Conservation (phyloP, 2,113 vertebrate genomes). For the Nothocercus nigrocapillus region DNA sequence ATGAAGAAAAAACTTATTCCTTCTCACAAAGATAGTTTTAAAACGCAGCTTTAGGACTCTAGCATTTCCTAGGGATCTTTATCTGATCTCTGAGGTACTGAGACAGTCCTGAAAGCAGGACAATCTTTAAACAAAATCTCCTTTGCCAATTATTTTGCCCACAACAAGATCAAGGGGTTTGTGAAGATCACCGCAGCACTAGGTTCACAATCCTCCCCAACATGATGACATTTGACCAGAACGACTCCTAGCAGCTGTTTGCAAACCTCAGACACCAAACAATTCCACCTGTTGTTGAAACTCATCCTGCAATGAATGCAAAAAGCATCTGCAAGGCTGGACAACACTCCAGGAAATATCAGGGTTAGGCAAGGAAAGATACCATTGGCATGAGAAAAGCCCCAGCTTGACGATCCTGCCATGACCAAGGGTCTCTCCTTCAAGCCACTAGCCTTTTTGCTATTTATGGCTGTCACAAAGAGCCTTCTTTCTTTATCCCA, state of each 20-base stretch:
- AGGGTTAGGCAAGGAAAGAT: conserved; percentile 29
- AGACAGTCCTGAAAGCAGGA: background rate
- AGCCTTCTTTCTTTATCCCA: background rate
- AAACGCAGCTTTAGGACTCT: background rate
- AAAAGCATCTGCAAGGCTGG: conserved; percentile 37
- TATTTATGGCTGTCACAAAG: background rate
- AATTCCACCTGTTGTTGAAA: conserved; percentile 76
- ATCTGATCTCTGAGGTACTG: background rate
- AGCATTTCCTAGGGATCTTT: background rate
- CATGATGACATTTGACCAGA: conserved; percentile 12
- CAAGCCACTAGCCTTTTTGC: background rate
- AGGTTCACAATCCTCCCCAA: background rate
- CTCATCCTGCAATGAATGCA: conserved; percentile 45
- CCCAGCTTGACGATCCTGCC: background rate
- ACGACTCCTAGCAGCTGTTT: conserved; percentile 69
- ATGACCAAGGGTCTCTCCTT: background rate
- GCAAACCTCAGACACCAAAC: conserved; percentile 51
- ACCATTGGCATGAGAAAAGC: background rate
- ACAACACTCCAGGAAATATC: conserved; percentile 5
- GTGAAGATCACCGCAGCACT: background rate
- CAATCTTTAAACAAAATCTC: background rate
- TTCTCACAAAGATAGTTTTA: background rate
- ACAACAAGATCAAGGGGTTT: background rate
- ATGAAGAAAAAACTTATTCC: background rate
- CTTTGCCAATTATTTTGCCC: conserved; percentile 18